These are phyloP conservation scores for Oxygymnocypris stewartii DNA, from an alignment of 2,113 vertebrate species.

Conservation along the genomic window DNA sequence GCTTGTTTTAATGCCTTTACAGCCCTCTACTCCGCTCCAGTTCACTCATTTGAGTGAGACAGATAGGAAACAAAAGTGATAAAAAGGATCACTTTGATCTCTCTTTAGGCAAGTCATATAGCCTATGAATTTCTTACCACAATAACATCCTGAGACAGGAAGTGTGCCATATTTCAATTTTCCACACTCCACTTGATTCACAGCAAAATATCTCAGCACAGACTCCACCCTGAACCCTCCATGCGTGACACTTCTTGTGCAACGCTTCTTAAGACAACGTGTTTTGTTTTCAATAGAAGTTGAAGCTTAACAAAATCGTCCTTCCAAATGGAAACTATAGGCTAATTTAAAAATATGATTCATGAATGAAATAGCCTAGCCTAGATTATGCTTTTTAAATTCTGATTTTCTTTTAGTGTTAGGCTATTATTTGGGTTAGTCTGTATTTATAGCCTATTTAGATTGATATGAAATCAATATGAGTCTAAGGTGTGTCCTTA, in stretches of 20 bases:
- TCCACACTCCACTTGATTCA: conserved; percentile 26
- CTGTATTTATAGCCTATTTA: too few species aligned
- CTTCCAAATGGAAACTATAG: too few species aligned
- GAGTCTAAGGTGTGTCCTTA: too few species aligned
- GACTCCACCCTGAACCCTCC: not conserved
- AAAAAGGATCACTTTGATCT: not conserved
- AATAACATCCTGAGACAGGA: conserved; percentile 69
- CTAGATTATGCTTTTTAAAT: too few species aligned
- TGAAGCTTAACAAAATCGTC: too few species aligned
- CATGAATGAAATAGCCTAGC: too few species aligned
- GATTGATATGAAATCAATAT: too few species aligned
- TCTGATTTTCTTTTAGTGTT: too few species aligned
- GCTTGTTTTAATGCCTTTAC: not conserved
- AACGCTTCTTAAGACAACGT: too few species aligned
- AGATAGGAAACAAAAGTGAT: not conserved
- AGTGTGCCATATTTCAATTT: conserved; percentile 48
- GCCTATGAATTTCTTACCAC: not conserved
- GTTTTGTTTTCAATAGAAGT: too few species aligned
- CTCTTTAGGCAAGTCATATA: not conserved
- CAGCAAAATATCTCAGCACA: not conserved
- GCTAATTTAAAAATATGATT: too few species aligned
- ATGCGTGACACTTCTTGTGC: not conserved
- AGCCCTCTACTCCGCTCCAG: not conserved
- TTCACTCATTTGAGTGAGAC: not conserved
- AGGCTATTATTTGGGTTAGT: too few species aligned